Base-by-base conservation (phyloP, 1,140 invertebrate genomes). In the Diprion similis region DNA sequence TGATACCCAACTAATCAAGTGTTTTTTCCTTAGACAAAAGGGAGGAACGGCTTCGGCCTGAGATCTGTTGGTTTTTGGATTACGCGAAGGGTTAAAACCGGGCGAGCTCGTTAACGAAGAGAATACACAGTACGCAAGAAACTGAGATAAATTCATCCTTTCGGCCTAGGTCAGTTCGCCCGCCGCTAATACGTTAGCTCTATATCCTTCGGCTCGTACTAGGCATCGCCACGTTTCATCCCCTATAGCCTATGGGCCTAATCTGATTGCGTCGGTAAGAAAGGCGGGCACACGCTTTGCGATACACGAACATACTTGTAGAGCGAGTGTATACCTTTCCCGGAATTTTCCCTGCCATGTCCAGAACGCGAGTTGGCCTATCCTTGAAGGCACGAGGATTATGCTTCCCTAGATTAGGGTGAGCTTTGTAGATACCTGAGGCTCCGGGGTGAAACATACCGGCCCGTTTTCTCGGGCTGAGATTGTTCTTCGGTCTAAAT, bases 131-230 rank as follows among this genome's bases (percentile, higher is more conserved):
- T 37, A 37, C 6, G 51, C n/a, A 59, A 37, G 24, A 37, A 37
- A 37, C 24, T 37, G 24, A 37, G 24, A 37, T 37, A 37, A 59
- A 59, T 59, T 59, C 51, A 59, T 59, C n/a, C 11, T 59, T 17
- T 59, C 11, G n/a, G 24, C 24, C 24, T 37, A 37, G 51, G 51
- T 59, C 51, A 59, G 51, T 59, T 8, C 48, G 68, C 19, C 51
- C 48, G 68, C 19, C 51, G 37, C 46, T 70, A 73, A 73, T 69
- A 46, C 46, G 59, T 15, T 73, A 11, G 71, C 8, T 11, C 45
- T 64, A 18, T 45, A 18, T 37, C 24, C 24, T 37, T 6, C 24
- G 24, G 1, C 24, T 37, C 24, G 24, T 6, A 37, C 24, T 37
- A 37, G 24, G 24, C 6, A 37, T 37, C 24, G 24, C 24, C 15